A percentile compares a stretch with the other conserved stretches of the same genome.
These are phyloP conservation scores for Scaptomyza tumidula DNA, from an alignment of 2,888 invertebrate species.

Conservation along the genomic window DNA sequence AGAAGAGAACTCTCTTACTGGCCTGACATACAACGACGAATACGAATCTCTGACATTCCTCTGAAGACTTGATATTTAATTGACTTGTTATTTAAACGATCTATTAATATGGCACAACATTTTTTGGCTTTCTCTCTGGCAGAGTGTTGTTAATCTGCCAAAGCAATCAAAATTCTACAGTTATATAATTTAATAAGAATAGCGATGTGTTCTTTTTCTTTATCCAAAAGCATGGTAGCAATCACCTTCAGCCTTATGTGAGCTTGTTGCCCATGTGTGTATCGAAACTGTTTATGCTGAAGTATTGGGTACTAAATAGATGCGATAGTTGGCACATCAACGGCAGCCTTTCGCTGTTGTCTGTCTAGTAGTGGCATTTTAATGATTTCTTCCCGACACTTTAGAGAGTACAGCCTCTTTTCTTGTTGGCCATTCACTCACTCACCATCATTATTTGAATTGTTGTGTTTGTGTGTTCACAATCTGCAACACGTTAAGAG, in stretches of 20 bases:
- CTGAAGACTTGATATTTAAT: slow-evolving; percentile 57
- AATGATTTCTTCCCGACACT: slow-evolving; percentile 46
- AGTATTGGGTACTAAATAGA: background rate
- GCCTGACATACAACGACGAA: background rate
- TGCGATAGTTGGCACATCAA: background rate
- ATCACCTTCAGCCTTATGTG: slow-evolving; percentile 3
- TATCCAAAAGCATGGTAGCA: slow-evolving; percentile 5
- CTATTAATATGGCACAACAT: slow-evolving; percentile 42
- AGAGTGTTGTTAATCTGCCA: slow-evolving; percentile 22
- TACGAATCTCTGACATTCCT: slow-evolving; percentile 34
- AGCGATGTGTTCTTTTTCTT: slow-evolving; percentile 35
- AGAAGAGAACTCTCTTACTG: slow-evolving; percentile 7
- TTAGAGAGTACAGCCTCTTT: slow-evolving; percentile 23
- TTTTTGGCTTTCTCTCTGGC: slow-evolving; percentile 45
- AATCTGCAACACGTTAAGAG: slow-evolving; percentile 3
- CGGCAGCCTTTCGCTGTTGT: slow-evolving; percentile 14
- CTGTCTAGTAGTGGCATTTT: slow-evolving; percentile 23
- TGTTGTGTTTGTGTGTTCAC: slow-evolving; percentile 16
- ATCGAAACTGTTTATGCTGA: background rate
- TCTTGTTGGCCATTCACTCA: slow-evolving; percentile 12
- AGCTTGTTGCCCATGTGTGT: too few relatives aligned
- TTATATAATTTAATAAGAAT: slow-evolving; percentile 38
- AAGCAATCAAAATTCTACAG: slow-evolving; percentile 57
- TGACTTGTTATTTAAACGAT: slow-evolving; percentile 29
- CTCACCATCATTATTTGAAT: slow-evolving; percentile 39